phyloP scores from a whole-genome alignment of 2,797 vertebrate species.

The Leptatherina wallacei region DNA sequence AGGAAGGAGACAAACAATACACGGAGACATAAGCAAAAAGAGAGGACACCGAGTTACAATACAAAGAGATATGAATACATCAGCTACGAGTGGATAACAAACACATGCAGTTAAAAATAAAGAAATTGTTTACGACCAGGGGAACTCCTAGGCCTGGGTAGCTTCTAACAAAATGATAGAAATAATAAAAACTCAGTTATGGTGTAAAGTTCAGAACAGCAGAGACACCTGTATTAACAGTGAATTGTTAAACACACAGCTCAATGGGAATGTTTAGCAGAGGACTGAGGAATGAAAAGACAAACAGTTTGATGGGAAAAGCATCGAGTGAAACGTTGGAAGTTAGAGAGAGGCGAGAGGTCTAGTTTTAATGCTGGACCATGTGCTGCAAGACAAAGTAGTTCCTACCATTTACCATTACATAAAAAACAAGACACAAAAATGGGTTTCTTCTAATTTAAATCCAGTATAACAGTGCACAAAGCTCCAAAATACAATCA shows the following conservation, averaged over 20 bases:
- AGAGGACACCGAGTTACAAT: constrained; percentile 82
- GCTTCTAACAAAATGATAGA: constrained; percentile 10
- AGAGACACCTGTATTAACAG: constrained; percentile 59
- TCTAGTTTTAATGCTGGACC: constrained; percentile 64
- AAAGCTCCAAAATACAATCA: neutral
- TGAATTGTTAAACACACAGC: constrained; percentile 70
- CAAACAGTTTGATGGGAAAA: constrained; percentile 58
- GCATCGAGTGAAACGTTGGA: constrained; percentile 37
- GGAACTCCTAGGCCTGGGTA: constrained; percentile 31
- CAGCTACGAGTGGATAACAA: constrained; percentile 63
- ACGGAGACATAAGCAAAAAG: constrained; percentile 83
- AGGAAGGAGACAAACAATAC: constrained; percentile 86
- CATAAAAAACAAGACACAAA: no score
- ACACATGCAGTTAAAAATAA: constrained; percentile 77
- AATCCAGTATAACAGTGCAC: neutral
- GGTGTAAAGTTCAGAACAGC: constrained; percentile 34
- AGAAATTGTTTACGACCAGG: constrained; percentile 28
- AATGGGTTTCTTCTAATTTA: no score
- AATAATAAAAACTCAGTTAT: constrained; percentile 38
- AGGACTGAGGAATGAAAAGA: constrained; percentile 64
- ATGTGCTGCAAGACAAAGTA: constrained; percentile 31
- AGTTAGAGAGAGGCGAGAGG: constrained; percentile 6
- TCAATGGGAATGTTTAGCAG: constrained; percentile 64
- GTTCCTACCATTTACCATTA: neutral
- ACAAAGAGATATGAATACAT: constrained; percentile 77